Evolutionary conservation across 1,140 invertebrate species (phyloP), one percentile per base, ranked within the genome.

Genomic region (Sycophaga agraensis): DNA sequence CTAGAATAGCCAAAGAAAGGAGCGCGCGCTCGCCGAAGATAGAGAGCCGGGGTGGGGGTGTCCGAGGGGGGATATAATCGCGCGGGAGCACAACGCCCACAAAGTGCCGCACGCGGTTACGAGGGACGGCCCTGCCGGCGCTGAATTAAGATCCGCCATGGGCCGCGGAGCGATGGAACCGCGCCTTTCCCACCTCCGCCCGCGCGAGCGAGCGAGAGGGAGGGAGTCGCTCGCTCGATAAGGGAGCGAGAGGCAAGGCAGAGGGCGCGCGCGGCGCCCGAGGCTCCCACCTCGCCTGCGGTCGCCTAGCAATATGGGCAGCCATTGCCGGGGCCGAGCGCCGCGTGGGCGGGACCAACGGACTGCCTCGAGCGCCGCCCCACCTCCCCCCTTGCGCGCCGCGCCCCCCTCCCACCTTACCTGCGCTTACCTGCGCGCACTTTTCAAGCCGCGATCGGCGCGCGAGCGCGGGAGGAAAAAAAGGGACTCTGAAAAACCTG

Each of bases 71-170:
- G 45, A 31, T 34, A 19, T 28, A 34, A 35, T 48, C 19, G 19
- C 22, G 35, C 14, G 14, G 8, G 26, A 56, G 40, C 43, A n/a
- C 40, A n/a, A 55, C 64, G 55, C 59, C 64, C 39, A 67, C 59
- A 40, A 35, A 17, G n/a, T n/a, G n/a, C n/a, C n/a, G n/a, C n/a
- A n/a, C n/a, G n/a, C n/a, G 31, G 24, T 57, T 39, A 64, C 61
- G 49, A 51, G 34, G 49, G 31, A 35, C 49, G 34, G 49, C 49
- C 49, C 49, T 21, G 49, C 2, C 45, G 1, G 5, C 22, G 45
- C 5, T 19, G 40, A 26, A 49, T 49, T 21, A 40, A 43, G 51
- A 46, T 43, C 59, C 66, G 56, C 66, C 55, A 66, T 62, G 35
- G 60, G 63, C 48, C 11, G 34, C 60, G 5, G 12, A 21, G 55